phyloP scores from a whole-genome alignment of 2,888 invertebrate genomes.

The Spialia ferax region DNA sequence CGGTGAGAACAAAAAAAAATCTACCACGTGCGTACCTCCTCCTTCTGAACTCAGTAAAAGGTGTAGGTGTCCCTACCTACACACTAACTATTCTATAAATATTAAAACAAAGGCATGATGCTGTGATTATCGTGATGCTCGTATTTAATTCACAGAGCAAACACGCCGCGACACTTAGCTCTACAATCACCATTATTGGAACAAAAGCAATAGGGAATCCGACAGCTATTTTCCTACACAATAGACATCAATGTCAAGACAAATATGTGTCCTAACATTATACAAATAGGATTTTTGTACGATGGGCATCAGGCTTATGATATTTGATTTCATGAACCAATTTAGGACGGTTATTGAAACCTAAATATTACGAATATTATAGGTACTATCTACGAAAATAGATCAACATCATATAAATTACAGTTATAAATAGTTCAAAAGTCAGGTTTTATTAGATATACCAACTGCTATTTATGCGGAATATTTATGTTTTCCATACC shows the following conservation, averaged over 20 bases:
- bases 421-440: too few species aligned
- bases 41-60: too few species aligned
- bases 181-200: slow-evolving; percentile 22
- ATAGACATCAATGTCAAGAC: neutral
- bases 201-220: slow-evolving; percentile 28
- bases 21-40: too few species aligned
- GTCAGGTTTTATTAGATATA: too few species aligned
- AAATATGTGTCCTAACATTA: neutral
- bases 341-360: slow-evolving; percentile 9
- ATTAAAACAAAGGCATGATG: neutral
- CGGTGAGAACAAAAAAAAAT: too few species aligned
- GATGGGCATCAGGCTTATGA: neutral
- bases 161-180: slow-evolving; percentile 2
- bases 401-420: slow-evolving; percentile 1
- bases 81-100: neutral
- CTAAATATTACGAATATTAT: slow-evolving; percentile 6
- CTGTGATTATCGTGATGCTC: neutral
- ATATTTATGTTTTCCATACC: too few species aligned
- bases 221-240: slow-evolving; percentile 19
- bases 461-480: too few species aligned
- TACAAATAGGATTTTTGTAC: slow-evolving; percentile 3
- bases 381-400: slow-evolving; percentile 13
- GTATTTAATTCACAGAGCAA: slow-evolving; percentile 11
- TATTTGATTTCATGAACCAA: slow-evolving; percentile 18
- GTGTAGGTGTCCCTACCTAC: too few species aligned